A percentile compares a stretch with the other conserved stretches of the same genome.
These are phyloP conservation scores for Cenopis cana DNA, from an alignment of 2,888 invertebrate genomes.

Conservation along the genomic window DNA sequence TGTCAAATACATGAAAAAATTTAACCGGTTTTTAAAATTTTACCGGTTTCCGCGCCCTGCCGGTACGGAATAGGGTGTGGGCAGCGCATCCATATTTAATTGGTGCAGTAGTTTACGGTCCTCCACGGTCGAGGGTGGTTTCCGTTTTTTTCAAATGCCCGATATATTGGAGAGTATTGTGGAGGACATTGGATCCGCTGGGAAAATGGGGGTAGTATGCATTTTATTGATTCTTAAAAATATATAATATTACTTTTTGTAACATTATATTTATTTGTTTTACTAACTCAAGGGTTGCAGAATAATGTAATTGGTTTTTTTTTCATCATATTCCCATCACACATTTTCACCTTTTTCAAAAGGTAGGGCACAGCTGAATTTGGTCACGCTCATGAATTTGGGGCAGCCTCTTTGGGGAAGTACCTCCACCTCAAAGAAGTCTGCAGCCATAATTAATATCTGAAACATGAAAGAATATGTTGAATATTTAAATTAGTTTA, in stretches of 20 bases:
- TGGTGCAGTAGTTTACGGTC: slow-evolving; percentile 78
- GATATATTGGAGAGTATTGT: slow-evolving; percentile 79
- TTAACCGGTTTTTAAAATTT: not conserved
- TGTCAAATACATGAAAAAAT: not conserved
- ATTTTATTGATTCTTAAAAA: slow-evolving; percentile 18
- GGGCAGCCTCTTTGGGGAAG: no score
- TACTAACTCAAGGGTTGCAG: not conserved
- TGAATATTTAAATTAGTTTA: no score
- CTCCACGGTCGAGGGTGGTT: slow-evolving; percentile 75
- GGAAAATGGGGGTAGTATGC: slow-evolving; percentile 54
- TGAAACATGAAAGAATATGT: no score
- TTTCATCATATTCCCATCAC: no score
- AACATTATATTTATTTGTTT: slow-evolving; percentile 11
- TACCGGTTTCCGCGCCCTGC: not conserved
- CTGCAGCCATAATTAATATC: no score
- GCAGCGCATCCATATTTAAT: slow-evolving; percentile 79
- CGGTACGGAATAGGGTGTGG: slow-evolving; percentile 50
- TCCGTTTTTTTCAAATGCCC: slow-evolving; percentile 79
- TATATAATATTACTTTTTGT: not conserved
- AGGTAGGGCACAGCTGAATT: no score
- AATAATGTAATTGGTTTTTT: no score
- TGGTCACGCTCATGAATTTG: no score
- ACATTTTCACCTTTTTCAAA: no score
- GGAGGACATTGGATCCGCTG: slow-evolving; percentile 70
- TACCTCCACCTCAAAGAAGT: no score